Evolutionary conservation across 2,888 invertebrate species (phyloP).

Genomic region (Drosophila cognata): DNA sequence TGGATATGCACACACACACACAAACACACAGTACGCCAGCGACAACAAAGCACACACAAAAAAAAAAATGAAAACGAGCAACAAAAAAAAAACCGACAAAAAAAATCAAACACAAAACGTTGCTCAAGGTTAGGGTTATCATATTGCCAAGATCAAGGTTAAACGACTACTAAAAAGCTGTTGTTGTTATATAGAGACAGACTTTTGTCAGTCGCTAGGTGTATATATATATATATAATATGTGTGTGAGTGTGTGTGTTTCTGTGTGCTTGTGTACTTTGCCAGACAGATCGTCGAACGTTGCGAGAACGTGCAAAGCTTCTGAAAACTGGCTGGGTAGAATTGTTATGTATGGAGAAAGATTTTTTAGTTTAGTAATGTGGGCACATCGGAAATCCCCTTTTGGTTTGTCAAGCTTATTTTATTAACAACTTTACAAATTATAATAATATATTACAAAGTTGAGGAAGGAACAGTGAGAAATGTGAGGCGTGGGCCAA

Average conservation of each 20-base stretch:
- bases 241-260: constrained; percentile 21
- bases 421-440: background rate
- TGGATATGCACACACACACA: constrained; percentile 58
- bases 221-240: constrained; percentile 6
- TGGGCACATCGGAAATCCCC: background rate
- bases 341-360: constrained; percentile 27
- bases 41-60: constrained; percentile 16
- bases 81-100: constrained; percentile 23
- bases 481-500: background rate
- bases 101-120: constrained; percentile 72
- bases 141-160: constrained; percentile 83
- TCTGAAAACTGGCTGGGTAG: constrained; percentile 52
- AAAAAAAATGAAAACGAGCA: constrained; percentile 19
- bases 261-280: constrained; percentile 33
- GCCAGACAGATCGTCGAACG: constrained; percentile 75
- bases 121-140: constrained; percentile 83
- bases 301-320: constrained; percentile 53
- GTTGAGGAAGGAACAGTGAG: background rate
- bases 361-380: constrained; percentile 17
- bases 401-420: background rate
- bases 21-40: constrained; percentile 11
- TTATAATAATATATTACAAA: background rate
- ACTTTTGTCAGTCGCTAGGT: constrained; percentile 63
- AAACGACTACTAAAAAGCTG: constrained; percentile 41
- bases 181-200: constrained; percentile 55